Conservation (phyloP, 2,888 invertebrate species). For the Melinaea menophilus region DNA sequence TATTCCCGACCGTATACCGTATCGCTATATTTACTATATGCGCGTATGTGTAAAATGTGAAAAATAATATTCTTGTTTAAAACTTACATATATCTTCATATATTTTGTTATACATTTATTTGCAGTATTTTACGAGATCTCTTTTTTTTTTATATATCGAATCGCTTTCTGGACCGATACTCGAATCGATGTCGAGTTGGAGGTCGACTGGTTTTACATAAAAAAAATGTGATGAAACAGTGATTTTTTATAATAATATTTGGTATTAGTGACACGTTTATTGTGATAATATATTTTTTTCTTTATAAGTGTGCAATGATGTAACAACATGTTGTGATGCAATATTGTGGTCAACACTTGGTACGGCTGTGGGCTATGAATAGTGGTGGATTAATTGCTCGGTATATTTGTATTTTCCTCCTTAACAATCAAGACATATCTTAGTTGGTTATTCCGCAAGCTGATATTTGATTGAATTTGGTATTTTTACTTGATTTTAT, state of each 20-base stretch:
- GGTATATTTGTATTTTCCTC: neutral
- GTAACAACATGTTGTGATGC: too few relatives aligned
- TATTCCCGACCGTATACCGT: too few relatives aligned
- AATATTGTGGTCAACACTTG: neutral
- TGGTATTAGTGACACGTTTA: constrained; percentile 3
- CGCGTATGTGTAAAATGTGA: too few relatives aligned
- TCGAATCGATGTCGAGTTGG: neutral
- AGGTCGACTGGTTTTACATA: neutral
- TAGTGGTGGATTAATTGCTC: neutral
- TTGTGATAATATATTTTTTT: neutral
- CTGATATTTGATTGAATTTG: neutral
- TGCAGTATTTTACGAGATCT: constrained; percentile 1
- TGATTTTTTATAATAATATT: constrained; percentile 6
- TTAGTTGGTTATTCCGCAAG: neutral
- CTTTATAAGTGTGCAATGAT: too few relatives aligned
- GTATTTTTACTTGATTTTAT: neutral
- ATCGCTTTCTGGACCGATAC: neutral
- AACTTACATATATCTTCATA: neutral
- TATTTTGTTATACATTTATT: constrained; percentile 6
- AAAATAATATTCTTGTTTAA: too few relatives aligned
- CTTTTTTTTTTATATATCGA: neutral
- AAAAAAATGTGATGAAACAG: constrained; percentile 3
- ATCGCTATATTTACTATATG: too few relatives aligned
- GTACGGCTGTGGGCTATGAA: neutral
- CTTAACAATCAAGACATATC: neutral